A percentile compares a stretch with the other conserved stretches of the same genome.
Conservation (phyloP, 2,888 invertebrate genomes). For the Scrobipalpa atriplicella region DNA sequence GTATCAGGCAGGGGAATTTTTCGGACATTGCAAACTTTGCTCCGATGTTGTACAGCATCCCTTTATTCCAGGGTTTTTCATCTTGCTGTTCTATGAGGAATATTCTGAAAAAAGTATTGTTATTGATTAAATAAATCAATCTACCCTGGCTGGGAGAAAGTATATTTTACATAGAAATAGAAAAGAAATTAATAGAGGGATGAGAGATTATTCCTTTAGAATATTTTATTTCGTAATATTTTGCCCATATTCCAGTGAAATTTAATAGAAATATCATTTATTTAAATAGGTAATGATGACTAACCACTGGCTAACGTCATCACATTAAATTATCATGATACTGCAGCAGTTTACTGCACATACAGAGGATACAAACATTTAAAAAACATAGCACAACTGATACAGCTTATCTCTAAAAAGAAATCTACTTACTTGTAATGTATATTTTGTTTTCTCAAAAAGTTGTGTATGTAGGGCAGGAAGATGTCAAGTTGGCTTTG, state of each 20-base stretch:
- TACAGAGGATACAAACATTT: too few relatives aligned
- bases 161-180: background rate
- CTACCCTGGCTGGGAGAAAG: background rate
- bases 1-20: slow-evolving; percentile 91
- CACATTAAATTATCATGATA: too few relatives aligned
- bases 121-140: background rate
- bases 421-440: slow-evolving; percentile 86
- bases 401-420: too few relatives aligned
- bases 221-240: too few relatives aligned
- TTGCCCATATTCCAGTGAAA: too few relatives aligned
- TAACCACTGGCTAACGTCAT: too few relatives aligned
- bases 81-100: slow-evolving; percentile 93
- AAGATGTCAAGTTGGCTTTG: slow-evolving; percentile 89
- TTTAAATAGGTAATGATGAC: too few relatives aligned
- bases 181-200: background rate
- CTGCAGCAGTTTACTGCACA: too few relatives aligned
- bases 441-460: slow-evolving; percentile 90
- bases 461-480: slow-evolving; percentile 93
- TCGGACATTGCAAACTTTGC: slow-evolving; percentile 88
- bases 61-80: slow-evolving; percentile 92
- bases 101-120: slow-evolving; percentile 77
- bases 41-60: slow-evolving; percentile 93
- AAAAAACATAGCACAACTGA: too few relatives aligned
- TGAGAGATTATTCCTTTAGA: too few relatives aligned
- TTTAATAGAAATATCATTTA: too few relatives aligned